These are phyloP conservation scores for Sphaeramia orbicularis DNA, from an alignment of 2,797 vertebrate genomes.

Conservation along the genomic window DNA sequence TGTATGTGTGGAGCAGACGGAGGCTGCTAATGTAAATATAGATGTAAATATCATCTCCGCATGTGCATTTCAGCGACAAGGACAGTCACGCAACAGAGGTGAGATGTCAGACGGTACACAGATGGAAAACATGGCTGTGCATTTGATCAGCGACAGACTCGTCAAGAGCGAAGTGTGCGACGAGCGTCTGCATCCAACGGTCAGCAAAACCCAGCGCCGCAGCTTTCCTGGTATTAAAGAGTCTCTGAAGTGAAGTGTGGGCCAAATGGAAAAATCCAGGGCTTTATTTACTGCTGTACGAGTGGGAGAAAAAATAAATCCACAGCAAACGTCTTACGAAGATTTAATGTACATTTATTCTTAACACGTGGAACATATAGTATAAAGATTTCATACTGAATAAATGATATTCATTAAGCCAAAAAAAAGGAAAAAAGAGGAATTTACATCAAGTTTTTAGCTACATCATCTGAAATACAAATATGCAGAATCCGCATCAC, in stretches of 20 bases:
- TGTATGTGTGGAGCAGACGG: background rate
- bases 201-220: constrained; percentile 18
- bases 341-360: constrained; percentile 99
- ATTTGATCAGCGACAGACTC: constrained; percentile 32
- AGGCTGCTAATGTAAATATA: constrained; percentile 34
- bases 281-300: constrained; percentile 20
- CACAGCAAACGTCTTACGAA: constrained; percentile 98
- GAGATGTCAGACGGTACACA: constrained; percentile 33
- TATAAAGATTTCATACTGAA: constrained; percentile 99
- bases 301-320: constrained; percentile 82
- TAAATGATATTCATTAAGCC: constrained; percentile 99
- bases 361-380: constrained; percentile 99
- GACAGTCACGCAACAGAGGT: constrained; percentile 19
- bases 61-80: constrained; percentile 19
- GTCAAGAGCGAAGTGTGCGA: constrained; percentile 2
- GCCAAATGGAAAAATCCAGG: constrained; percentile 24
- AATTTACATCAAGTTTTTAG: constrained; percentile 99
- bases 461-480: constrained; percentile 99
- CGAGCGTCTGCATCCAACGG: constrained; percentile 6
- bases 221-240: background rate
- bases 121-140: constrained; percentile 43
- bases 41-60: constrained; percentile 50
- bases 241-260: background rate
- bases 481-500: constrained; percentile 99
- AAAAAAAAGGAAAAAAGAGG: constrained; percentile 94